phyloP scores from a whole-genome alignment of 2,113 vertebrate species.

The Barbus barbus region DNA sequence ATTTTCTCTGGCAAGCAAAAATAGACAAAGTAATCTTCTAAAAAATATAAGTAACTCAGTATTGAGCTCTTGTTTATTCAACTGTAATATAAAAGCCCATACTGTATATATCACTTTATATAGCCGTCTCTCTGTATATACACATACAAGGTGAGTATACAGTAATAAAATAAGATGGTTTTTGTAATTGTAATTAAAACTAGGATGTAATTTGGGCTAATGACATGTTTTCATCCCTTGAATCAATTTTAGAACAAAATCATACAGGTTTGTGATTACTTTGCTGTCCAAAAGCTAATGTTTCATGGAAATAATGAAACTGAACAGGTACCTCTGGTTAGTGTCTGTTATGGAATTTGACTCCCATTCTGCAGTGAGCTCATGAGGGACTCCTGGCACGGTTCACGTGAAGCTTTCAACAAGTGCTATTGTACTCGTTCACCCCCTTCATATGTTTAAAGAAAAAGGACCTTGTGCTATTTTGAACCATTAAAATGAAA shows the following conservation, averaged over 20 bases:
- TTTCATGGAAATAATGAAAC: conserved; percentile 17
- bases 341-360: conserved; percentile 17
- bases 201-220: neutral
- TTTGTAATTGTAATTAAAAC: neutral
- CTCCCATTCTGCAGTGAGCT: conserved; percentile 18
- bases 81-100: neutral
- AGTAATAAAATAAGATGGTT: neutral
- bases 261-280: neutral
- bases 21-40: neutral
- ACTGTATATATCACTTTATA: neutral
- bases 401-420: conserved; percentile 16
- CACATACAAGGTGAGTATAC: neutral
- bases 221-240: neutral
- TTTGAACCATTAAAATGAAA: conserved; percentile 58
- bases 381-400: conserved; percentile 10
- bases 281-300: neutral
- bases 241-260: neutral
- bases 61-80: neutral
- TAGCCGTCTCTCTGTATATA: neutral
- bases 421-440: conserved; percentile 43
- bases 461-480: conserved; percentile 13
- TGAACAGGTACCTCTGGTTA: conserved; percentile 29
- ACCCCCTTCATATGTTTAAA: conserved; percentile 23
- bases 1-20: neutral
- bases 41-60: neutral